phyloP scores from a whole-genome alignment of 1,140 invertebrate genomes.

The Drosophila pseudoobscura region DNA sequence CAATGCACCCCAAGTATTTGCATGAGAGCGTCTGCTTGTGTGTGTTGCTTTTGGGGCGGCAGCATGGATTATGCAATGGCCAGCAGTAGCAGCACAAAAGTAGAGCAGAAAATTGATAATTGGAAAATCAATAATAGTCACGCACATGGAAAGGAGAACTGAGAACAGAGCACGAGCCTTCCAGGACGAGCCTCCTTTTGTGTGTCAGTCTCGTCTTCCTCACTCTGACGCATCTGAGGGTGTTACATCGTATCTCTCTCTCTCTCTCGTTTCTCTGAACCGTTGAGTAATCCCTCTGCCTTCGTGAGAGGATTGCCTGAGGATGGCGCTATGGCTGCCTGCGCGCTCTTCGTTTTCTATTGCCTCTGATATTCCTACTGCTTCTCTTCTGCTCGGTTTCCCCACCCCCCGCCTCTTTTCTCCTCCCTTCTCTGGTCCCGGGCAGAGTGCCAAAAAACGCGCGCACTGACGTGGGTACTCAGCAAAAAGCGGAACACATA shows the following conservation, averaged over 20 bases:
- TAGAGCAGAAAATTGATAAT: constrained; percentile 23
- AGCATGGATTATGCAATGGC: constrained; percentile 51
- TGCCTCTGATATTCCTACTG: constrained; percentile 15
- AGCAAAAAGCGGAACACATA: too few relatives aligned
- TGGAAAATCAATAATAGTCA: constrained; percentile 62
- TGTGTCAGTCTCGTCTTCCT: not conserved
- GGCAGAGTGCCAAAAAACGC: constrained; percentile 33
- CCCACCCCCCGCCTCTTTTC: too few relatives aligned
- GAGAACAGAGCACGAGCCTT: constrained; percentile 1
- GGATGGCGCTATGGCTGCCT: too few relatives aligned
- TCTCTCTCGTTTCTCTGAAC: not conserved
- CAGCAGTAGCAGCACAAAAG: constrained; percentile 14
- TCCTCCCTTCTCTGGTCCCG: not conserved
- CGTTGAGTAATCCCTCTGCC: too few relatives aligned
- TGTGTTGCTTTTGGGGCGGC: constrained; percentile 14
- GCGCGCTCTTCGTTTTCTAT: too few relatives aligned
- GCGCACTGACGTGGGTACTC: constrained; percentile 21
- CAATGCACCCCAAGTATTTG: constrained; percentile 29
- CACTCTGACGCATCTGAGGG: constrained; percentile 7
- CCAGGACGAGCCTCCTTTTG: constrained; percentile 77
- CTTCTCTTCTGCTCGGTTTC: not conserved
- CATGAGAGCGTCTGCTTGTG: not conserved
- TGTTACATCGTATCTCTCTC: not conserved
- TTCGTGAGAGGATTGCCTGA: too few relatives aligned
- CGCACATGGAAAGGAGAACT: constrained; percentile 10